Conservation (phyloP, 92 coral and sea anemone species). For the Porites divaricata region DNA sequence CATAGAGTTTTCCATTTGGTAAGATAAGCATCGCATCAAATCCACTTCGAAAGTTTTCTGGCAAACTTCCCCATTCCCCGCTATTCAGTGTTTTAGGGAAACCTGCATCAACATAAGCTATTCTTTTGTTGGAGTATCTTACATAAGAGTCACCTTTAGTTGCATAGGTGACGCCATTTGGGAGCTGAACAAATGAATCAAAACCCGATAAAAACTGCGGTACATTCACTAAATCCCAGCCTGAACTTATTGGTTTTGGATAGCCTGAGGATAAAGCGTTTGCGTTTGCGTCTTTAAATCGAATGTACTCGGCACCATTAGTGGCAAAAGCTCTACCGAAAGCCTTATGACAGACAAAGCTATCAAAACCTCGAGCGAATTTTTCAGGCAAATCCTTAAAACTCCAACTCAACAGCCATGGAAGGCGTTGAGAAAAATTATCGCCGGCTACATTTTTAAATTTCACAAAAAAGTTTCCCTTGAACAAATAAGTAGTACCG, state of each 20-base stretch:
- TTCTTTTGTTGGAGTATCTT: neutral
- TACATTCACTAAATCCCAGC: neutral
- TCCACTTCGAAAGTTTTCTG: neutral
- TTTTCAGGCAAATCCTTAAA: neutral
- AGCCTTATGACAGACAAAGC: neutral
- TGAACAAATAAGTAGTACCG: neutral
- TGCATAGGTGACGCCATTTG: neutral
- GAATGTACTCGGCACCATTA: neutral
- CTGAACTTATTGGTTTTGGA: neutral
- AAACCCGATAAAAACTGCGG: neutral
- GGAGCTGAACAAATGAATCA: neutral
- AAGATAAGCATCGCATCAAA: neutral
- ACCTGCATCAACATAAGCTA: neutral
- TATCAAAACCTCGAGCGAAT: neutral
- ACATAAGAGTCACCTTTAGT: neutral
- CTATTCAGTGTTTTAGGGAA: neutral
- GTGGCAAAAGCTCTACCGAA: neutral
- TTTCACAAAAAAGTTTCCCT: neutral
- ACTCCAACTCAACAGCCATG: neutral
- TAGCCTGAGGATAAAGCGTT: neutral
- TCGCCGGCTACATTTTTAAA: neutral
- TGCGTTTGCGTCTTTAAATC: neutral
- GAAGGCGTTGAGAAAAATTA: neutral
- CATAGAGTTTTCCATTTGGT: conserved; percentile 2
- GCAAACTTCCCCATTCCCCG: neutral